Conservation (phyloP, 2,797 vertebrate species). For the Cephalopachus bancanus region DNA sequence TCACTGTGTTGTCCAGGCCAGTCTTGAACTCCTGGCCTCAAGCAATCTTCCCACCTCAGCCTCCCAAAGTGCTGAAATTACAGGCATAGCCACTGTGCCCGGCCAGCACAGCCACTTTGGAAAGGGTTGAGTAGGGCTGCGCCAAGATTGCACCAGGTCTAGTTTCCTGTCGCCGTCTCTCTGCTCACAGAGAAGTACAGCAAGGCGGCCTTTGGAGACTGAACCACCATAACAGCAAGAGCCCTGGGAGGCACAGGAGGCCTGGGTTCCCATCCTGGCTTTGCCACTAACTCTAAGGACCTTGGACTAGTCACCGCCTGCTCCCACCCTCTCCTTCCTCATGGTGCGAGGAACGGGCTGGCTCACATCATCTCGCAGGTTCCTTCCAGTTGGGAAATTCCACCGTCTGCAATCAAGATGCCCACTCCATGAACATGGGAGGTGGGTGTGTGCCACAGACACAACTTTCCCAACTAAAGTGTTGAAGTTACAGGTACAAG, state of each 20-base stretch:
- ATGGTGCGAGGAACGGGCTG: neutral
- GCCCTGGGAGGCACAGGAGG: neutral
- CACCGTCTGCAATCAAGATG: neutral
- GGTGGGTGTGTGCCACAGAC: neutral
- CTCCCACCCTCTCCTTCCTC: neutral
- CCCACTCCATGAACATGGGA: neutral
- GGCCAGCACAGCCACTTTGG: no score
- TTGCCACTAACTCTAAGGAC: neutral
- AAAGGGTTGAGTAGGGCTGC: no score
- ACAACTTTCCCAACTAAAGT: neutral
- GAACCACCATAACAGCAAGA: neutral
- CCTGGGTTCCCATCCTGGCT: neutral
- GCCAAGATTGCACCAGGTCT: no score
- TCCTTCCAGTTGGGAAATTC: conserved; percentile 1
- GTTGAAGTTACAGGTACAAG: neutral
- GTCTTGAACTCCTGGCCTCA: no score
- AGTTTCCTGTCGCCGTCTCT: neutral
- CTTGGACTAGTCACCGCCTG: neutral
- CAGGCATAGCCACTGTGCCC: no score
- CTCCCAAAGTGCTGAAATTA: no score
- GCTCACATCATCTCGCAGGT: neutral
- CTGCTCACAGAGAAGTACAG: neutral
- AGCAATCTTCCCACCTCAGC: no score
- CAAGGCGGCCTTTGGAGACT: neutral
- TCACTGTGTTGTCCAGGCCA: no score